Base-by-base conservation (phyloP, 2,797 vertebrate genomes). In the Bradypodion ventrale region DNA sequence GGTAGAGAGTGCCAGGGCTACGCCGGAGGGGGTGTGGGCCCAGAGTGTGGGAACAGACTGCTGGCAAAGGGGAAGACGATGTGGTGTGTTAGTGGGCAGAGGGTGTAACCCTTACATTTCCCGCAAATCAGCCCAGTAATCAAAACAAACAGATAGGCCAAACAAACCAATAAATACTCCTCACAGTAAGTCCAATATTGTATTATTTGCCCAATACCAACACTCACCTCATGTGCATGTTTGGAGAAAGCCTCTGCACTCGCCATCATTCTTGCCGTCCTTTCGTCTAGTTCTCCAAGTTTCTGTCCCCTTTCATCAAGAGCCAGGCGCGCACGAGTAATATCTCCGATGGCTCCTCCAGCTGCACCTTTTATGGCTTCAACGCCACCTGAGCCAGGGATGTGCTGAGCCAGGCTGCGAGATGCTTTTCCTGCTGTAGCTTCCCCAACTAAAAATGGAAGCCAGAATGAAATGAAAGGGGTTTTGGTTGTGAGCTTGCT, bases 241-340 rank as follows among this genome's bases (percentile, higher is more conserved):
- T 99, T 99, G 94, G 98, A 99, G 90, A 99, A 99, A 0, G 94
- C 96, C 82, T 99, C 99, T 0, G 99, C 99, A 0, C 98, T 98
- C 91, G 97, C 93, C 98, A 99, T 98, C 98, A 99, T 99, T 23
- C 97, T 97, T 0, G 98, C 98, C 0, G 98, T 99, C 87, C 96
- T 97, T 16, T 99, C 99, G 44, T 99, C 99, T 94, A 99, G 96
- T 92, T 99, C 99, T 0, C 99, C 98, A 72, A 99, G 96, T 73
- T 97, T 96, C 93, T 99, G 98, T 1, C 99, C 99, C 94, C 99
- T 95, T 94, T 99, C 98, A 0, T 99, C 99, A 65, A 99, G 97
- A 44, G 98, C 98, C 0, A 99, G 95, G 27, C 98, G 97, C 0
- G 98, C 98, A 0, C 98, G 95, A 0, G 98, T 97, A 95, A 99